phyloP scores from a whole-genome alignment of 2,113 vertebrate genomes.

The Reinhardtius hippoglossoides region DNA sequence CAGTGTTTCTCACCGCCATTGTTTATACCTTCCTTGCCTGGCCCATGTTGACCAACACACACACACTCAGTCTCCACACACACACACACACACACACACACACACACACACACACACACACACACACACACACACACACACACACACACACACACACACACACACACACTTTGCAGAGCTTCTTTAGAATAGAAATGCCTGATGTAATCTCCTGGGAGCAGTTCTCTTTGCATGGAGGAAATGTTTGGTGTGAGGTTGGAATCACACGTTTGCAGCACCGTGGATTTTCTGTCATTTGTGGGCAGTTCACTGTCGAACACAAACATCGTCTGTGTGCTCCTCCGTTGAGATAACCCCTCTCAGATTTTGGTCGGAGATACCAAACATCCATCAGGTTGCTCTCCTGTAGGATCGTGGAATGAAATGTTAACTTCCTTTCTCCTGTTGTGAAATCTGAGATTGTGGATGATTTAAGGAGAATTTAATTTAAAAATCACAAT shows the following conservation, averaged over 20 bases:
- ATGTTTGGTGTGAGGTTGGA: conserved; percentile 39
- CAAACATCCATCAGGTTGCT: conserved; percentile 65
- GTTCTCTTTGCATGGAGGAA: conserved; percentile 64
- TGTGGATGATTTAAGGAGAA: background rate
- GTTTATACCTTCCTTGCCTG: conserved; percentile 46
- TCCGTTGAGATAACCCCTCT: conserved; percentile 15
- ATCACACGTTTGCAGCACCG: conserved; percentile 19
- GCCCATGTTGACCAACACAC: conserved; percentile 47
- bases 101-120: conserved; percentile 35
- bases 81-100: conserved; percentile 40
- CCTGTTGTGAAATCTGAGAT: background rate
- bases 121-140: conserved; percentile 43
- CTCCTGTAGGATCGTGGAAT: conserved; percentile 59
- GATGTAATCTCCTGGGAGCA: conserved; percentile 72
- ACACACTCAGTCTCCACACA: conserved; percentile 24
- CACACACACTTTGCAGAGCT: conserved; percentile 57
- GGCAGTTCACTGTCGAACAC: conserved; percentile 15
- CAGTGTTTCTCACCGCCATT: conserved; percentile 31
- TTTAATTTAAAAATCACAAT: background rate
- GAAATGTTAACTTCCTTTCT: conserved; percentile 1
- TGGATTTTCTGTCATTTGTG: conserved; percentile 30
- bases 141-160: conserved; percentile 13
- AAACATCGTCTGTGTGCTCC: conserved; percentile 1
- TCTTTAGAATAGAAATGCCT: conserved; percentile 68
- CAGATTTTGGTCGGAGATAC: conserved; percentile 40